Conservation (phyloP, 1,140 invertebrate genomes). For the Dryas iulia region DNA sequence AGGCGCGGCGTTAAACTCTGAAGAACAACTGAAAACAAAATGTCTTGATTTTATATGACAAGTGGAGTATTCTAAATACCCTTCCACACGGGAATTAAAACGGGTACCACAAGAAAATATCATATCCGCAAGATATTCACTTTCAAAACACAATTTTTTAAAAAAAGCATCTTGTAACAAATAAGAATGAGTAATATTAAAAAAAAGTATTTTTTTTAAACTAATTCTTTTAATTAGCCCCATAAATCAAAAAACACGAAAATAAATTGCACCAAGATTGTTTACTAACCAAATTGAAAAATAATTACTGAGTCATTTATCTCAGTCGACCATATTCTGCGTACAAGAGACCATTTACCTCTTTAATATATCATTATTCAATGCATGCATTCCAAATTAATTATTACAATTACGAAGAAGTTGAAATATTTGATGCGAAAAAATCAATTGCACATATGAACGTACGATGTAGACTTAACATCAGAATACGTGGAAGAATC, state of each 20-base stretch:
- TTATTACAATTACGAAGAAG: conserved; percentile 23
- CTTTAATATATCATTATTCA: conserved; percentile 17
- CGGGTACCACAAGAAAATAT: no score
- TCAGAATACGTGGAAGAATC: background rate
- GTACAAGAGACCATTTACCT: background rate
- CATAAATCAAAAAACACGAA: background rate
- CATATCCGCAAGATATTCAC: no score
- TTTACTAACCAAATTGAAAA: background rate
- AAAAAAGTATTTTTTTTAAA: no score
- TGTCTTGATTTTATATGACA: no score
- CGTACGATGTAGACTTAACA: background rate
- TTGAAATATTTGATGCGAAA: conserved; percentile 24
- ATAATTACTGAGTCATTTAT: background rate
- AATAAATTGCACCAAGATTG: background rate
- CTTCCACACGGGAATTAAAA: no score
- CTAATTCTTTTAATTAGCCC: no score
- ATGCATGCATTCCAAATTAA: conserved; percentile 11
- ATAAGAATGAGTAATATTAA: no score
- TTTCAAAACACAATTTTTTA: no score
- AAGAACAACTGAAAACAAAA: no score
- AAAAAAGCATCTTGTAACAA: no score
- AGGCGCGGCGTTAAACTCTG: no score
- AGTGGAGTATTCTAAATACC: no score
- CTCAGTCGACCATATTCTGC: background rate
- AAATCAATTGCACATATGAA: conserved; percentile 28